Conservation (phyloP, 2,113 vertebrate genomes). For the Anas platyrhynchos region DNA sequence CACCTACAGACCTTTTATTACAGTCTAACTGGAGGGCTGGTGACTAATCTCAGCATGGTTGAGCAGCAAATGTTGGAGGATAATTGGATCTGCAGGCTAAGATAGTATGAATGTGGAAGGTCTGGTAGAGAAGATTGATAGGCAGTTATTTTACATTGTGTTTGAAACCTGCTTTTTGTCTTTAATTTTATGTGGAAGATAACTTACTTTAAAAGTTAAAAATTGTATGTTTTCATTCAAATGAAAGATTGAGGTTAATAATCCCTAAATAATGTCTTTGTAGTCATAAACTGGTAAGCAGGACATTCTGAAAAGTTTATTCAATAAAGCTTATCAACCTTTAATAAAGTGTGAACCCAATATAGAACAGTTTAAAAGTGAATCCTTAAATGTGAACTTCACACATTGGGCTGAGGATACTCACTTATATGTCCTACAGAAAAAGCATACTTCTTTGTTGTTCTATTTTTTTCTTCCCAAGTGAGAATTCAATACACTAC, state of each 20-base stretch:
- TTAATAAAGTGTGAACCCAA: slow-evolving; percentile 25
- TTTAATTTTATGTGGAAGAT: slow-evolving; percentile 32
- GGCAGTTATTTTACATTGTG: slow-evolving; percentile 41
- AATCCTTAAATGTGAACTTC: background rate
- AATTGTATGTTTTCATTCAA: slow-evolving; percentile 22
- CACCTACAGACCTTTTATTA: slow-evolving; percentile 70
- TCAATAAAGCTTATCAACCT: slow-evolving; percentile 9
- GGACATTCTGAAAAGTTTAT: background rate
- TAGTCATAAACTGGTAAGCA: background rate
- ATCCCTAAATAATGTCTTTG: slow-evolving; percentile 37
- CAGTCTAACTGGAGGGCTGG: slow-evolving; percentile 71
- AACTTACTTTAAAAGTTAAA: slow-evolving; percentile 35
- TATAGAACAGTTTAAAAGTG: background rate
- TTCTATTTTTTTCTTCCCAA: background rate
- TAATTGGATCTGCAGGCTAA: slow-evolving; percentile 78
- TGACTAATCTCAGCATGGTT: slow-evolving; percentile 74
- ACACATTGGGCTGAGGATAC: background rate
- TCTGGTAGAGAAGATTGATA: slow-evolving; percentile 64
- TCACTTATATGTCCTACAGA: background rate
- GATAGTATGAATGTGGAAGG: slow-evolving; percentile 49
- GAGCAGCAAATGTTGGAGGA: slow-evolving; percentile 75
- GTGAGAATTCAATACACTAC: background rate
- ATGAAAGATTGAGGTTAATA: slow-evolving; percentile 33
- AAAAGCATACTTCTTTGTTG: background rate
- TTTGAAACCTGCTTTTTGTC: slow-evolving; percentile 52